Evolutionary conservation across 2,797 vertebrate species (phyloP).

Genomic region (Periophthalmus magnuspinnatus): DNA sequence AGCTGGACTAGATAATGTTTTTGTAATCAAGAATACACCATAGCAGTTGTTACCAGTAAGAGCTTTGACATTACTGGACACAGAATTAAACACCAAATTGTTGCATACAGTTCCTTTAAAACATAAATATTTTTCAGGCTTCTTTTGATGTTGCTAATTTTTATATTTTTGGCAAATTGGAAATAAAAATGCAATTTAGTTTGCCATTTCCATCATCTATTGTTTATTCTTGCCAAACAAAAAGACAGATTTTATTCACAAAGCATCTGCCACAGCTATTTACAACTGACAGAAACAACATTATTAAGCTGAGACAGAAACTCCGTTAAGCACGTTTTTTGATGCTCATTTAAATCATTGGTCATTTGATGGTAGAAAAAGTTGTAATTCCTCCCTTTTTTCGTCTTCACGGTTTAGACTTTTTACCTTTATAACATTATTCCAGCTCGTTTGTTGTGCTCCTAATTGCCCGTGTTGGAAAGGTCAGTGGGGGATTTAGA

Average conservation of each 20-base stretch:
- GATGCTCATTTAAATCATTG: not conserved
- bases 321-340: too few species aligned
- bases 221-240: not conserved
- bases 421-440: not conserved
- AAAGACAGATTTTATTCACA: not conserved
- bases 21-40: too few species aligned
- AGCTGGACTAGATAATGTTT: too few species aligned
- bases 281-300: not conserved
- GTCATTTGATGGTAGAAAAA: conserved; percentile 1
- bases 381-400: not conserved
- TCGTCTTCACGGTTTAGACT: not conserved
- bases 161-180: not conserved
- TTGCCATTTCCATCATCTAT: not conserved
- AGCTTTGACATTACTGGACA: too few species aligned
- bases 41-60: too few species aligned
- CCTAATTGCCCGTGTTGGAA: conserved; percentile 20
- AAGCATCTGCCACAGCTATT: not conserved
- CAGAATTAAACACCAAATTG: too few species aligned
- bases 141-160: not conserved
- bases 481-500: conserved; percentile 28
- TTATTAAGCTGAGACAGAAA: not conserved
- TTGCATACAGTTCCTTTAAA: too few species aligned
- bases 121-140: too few species aligned
- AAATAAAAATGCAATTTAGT: not conserved
- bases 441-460: conserved; percentile 10